Conservation (phyloP, 2,113 vertebrate species). For the Anhinga rufa region DNA sequence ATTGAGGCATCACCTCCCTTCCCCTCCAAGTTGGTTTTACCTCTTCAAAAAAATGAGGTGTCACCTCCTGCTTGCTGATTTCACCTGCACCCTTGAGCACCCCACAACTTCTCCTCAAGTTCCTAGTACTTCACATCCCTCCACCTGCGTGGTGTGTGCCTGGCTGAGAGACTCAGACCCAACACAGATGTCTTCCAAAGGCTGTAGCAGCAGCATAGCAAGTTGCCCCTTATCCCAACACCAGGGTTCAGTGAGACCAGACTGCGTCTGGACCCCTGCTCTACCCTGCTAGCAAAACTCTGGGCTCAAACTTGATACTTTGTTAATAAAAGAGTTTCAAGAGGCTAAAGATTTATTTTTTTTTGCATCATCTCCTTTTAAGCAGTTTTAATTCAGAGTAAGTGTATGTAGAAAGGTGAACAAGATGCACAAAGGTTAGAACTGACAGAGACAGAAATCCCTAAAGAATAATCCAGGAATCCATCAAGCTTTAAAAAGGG, state of each 20-base stretch:
- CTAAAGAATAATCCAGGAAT: not conserved
- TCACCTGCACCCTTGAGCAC: not conserved
- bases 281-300: not conserved
- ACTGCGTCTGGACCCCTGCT: not conserved
- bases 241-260: not conserved
- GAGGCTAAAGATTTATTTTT: not conserved
- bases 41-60: not conserved
- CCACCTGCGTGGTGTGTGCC: not conserved
- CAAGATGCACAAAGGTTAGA: not conserved
- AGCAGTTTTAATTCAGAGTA: not conserved
- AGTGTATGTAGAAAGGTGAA: not conserved
- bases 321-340: not conserved
- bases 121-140: fast-evolving
- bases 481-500: not conserved
- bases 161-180: not conserved
- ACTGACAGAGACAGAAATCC: not conserved
- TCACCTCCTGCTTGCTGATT: not conserved
- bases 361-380: not conserved
- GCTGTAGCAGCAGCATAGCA: not conserved
- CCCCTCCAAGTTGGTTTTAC: not conserved
- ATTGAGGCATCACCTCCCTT: not conserved
- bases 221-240: not conserved
- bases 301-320: not conserved
- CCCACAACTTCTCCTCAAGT: not conserved
- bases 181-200: not conserved